Percentiles rank a stretch among this genome's conserved stretches.
phyloP scores from a whole-genome alignment of 2,888 invertebrate genomes.

The Lissocephala sabroskyi region DNA sequence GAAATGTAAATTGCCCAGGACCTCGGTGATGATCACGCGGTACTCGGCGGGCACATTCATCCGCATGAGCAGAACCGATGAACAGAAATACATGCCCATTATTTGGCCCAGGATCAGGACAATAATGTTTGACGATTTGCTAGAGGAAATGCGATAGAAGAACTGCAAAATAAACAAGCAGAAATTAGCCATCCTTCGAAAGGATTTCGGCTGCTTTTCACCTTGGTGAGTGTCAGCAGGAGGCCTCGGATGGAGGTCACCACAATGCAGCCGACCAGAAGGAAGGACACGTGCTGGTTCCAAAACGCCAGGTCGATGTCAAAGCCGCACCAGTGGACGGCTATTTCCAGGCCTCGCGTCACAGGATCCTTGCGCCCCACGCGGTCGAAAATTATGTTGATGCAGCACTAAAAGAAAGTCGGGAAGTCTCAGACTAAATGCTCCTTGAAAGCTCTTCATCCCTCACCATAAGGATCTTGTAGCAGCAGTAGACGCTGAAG shows the following conservation, averaged over 20 bases:
- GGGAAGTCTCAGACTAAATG: no score
- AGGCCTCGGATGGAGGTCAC: constrained; percentile 97
- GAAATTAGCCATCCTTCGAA: no score
- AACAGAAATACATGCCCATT: constrained; percentile 99
- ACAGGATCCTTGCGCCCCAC: constrained; percentile 99
- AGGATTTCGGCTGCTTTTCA: constrained; percentile 71
- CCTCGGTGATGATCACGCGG: constrained; percentile 87
- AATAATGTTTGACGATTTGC: constrained; percentile 98
- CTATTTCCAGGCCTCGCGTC: constrained; percentile 95
- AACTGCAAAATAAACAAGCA: constrained; percentile 92
- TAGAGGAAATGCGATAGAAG: constrained; percentile 99
- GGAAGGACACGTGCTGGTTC: constrained; percentile 99
- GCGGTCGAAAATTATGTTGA: constrained; percentile 98
- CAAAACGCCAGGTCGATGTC: constrained; percentile 98
- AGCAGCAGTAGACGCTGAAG: constrained; percentile 97
- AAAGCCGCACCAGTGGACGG: constrained; percentile 96
- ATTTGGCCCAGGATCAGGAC: constrained; percentile 97
- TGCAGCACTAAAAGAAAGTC: constrained; percentile 82
- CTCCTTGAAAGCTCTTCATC: no score
- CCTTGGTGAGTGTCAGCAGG: constrained; percentile 96
- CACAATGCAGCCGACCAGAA: constrained; percentile 97
- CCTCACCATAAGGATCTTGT: constrained; percentile 99
- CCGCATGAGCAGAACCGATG: constrained; percentile 95
- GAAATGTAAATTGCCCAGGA: constrained; percentile 97
- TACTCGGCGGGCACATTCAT: constrained; percentile 99